Base-by-base conservation (phyloP, 2,888 invertebrate species). In the Leucophenga montana region DNA sequence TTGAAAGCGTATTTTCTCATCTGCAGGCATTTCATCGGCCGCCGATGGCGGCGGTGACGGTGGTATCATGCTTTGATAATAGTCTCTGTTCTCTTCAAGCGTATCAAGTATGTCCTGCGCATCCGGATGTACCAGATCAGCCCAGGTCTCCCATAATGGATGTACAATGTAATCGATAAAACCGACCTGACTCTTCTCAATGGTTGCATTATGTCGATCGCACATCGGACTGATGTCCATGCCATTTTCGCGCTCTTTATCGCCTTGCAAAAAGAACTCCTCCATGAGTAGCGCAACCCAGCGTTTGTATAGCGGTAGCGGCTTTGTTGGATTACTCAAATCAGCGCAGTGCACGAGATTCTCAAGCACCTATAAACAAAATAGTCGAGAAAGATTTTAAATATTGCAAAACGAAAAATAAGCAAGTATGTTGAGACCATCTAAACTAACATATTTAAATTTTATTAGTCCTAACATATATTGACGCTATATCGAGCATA, bases 131-230 rank as follows among this genome's bases (percentile, higher is more conserved):
- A 99, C 99, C 75, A 99, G 91, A 89, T 99, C 99, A 13, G 97
- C 98, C 99, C 99, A 99, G 67, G 99, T 99, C 90, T 99, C 99
- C 97, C 98, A 99, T 74, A 99, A 90, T 1, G 99, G 99, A 90
- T 99, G 99, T 53, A 99, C 99, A 88, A 99, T 99, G 90, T 98
- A 99, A 91, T 99, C 99, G 88, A 99, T 99, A 89, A 99, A 99
- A 82, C 98, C 98, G 88, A 99, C 98, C 92, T 99, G 99, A 85
- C 98, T 95, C 91, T 99, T 99, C 90, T 99, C 99, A 87, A 99
- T 95, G 50, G 98, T 98, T 65, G 98, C 95, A 86, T 96, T 98
- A 86, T 95, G 95, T 79, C 98, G 92, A 90, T 99, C 99, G 90
- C 99, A 99, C 99, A 99, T 99, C 27, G 99, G 98, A 89, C 97